phyloP scores from a whole-genome alignment of 1,140 invertebrate genomes.

The Dendroctonus valens region DNA sequence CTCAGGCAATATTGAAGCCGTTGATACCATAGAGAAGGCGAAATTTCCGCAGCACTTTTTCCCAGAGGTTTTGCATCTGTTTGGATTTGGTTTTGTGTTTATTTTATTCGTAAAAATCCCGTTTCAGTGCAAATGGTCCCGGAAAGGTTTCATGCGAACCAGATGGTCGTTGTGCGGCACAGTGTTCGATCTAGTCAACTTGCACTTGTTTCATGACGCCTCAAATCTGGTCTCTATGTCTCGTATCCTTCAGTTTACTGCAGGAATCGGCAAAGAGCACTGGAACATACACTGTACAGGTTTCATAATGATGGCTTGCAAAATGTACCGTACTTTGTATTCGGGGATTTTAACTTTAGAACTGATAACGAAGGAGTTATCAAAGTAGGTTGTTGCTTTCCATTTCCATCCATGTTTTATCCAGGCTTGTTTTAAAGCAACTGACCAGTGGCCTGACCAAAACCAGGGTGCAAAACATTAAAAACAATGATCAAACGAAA shows the following conservation, averaged over 20 bases:
- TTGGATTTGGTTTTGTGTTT: not conserved
- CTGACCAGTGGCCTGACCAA: slow-evolving; percentile 67
- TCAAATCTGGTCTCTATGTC: slow-evolving; percentile 94
- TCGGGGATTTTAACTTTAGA: slow-evolving; percentile 99
- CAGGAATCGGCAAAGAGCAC: slow-evolving; percentile 80
- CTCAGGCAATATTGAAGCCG: slow-evolving; percentile 86
- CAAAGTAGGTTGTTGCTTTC: slow-evolving; percentile 62
- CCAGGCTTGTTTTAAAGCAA: slow-evolving; percentile 59
- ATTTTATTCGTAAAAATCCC: not conserved
- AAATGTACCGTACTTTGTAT: slow-evolving; percentile 88
- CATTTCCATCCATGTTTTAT: slow-evolving; percentile 3
- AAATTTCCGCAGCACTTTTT: slow-evolving; percentile 97
- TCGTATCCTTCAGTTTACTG: slow-evolving; percentile 89
- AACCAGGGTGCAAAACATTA: slow-evolving; percentile 63
- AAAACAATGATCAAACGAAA: slow-evolving; percentile 65
- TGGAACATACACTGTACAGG: slow-evolving; percentile 84
- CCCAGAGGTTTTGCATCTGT: slow-evolving; percentile 68
- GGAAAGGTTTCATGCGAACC: slow-evolving; percentile 93
- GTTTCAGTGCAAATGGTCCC: slow-evolving; percentile 89
- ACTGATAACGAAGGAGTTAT: slow-evolving; percentile 86
- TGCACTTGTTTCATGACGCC: slow-evolving; percentile 98
- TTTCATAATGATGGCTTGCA: slow-evolving; percentile 72
- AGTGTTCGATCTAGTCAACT: slow-evolving; percentile 91
- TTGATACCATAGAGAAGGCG: slow-evolving; percentile 88
- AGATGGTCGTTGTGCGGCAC: slow-evolving; percentile 87